phyloP scores from a whole-genome alignment of 2,113 vertebrate species.

The Channa argus region DNA sequence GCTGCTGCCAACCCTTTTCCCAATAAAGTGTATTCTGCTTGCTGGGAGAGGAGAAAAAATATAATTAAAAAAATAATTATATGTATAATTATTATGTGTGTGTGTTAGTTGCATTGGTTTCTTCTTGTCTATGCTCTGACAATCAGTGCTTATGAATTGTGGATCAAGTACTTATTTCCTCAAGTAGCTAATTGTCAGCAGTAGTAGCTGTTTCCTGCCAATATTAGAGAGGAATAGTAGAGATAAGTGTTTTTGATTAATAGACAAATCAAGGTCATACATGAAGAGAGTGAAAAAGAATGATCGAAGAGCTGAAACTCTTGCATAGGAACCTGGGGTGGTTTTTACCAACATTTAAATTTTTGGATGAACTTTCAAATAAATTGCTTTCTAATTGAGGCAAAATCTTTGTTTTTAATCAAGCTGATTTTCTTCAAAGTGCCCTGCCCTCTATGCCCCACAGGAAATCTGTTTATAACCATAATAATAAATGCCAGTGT shows the following conservation, averaged over 20 bases:
- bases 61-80: slow-evolving; percentile 13
- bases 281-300: neutral
- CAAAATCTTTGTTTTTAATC: neutral
- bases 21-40: slow-evolving; percentile 29
- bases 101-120: slow-evolving; percentile 8
- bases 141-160: slow-evolving; percentile 62
- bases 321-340: no score
- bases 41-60: slow-evolving; percentile 8
- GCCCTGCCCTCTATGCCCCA: no score
- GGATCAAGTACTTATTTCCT: slow-evolving; percentile 32
- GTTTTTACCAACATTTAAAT: neutral
- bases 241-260: slow-evolving; percentile 38
- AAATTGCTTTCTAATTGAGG: neutral
- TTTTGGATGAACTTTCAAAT: neutral
- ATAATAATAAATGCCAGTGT: no score
- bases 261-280: slow-evolving; percentile 48
- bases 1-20: slow-evolving; percentile 30
- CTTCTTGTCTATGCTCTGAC: neutral
- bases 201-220: slow-evolving; percentile 48
- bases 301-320: neutral
- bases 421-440: no score
- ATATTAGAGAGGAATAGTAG: slow-evolving; percentile 39
- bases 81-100: no score
- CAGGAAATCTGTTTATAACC: no score
- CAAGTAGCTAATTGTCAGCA: no score